Conservation (phyloP, 1,140 invertebrate genomes). For the Drosophila eugracilis region DNA sequence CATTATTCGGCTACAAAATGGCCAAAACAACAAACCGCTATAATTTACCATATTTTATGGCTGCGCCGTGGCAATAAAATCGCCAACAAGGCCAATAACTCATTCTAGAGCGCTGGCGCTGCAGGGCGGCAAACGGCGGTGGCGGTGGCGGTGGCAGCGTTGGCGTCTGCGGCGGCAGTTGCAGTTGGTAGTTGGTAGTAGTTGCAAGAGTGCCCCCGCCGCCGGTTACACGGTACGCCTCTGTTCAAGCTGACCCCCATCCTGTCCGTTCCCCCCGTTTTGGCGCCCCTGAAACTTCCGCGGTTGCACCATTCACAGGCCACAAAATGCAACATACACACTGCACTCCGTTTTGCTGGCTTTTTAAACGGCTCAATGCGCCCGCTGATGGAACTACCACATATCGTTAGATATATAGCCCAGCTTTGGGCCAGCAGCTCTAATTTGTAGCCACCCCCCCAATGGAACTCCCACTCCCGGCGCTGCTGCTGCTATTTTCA, state of each 20-base stretch:
- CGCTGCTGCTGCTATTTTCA: constrained; percentile 54
- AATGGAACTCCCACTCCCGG: constrained; percentile 30
- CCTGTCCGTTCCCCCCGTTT: background rate
- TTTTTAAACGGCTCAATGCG: constrained; percentile 53
- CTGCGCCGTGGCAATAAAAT: constrained; percentile 85
- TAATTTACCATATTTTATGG: constrained; percentile 85
- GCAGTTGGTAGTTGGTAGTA: constrained; percentile 8
- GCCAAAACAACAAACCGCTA: constrained; percentile 85
- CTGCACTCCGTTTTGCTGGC: constrained; percentile 20
- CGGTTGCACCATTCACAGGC: constrained; percentile 69
- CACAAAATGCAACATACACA: constrained; percentile 12
- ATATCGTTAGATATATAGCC: constrained; percentile 7
- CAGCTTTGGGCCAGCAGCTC: constrained; percentile 42
- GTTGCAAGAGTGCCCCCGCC: constrained; percentile 63
- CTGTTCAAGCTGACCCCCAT: constrained; percentile 16
- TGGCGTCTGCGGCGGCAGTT: constrained; percentile 15
- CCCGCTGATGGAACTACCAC: constrained; percentile 39
- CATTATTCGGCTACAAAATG: constrained; percentile 84
- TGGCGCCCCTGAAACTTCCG: constrained; percentile 52
- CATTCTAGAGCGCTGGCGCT: constrained; percentile 78
- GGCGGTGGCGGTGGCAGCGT: constrained; percentile 44
- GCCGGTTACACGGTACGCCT: constrained; percentile 61
- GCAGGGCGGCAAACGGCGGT: constrained; percentile 56
- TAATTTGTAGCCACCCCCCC: constrained; percentile 70
- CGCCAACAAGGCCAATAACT: constrained; percentile 84